These are phyloP conservation scores for Rissa tridactyla DNA, from an alignment of 2,113 vertebrate genomes.

Conservation along the genomic window DNA sequence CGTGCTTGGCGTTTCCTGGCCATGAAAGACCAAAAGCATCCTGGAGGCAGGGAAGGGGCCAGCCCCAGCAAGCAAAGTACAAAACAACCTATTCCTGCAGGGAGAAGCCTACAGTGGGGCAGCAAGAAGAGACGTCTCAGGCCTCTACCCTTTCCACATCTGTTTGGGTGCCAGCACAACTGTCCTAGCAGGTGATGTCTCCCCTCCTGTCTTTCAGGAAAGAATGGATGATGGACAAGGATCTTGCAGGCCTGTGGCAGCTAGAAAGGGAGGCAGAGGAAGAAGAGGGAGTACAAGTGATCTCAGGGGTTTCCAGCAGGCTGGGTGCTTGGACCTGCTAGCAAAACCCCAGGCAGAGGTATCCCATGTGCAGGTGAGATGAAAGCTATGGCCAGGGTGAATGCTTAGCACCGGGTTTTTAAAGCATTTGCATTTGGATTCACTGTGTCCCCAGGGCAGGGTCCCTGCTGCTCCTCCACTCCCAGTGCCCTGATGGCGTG, in stretches of 20 bases:
- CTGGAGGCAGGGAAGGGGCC: neutral
- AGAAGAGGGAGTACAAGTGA: neutral
- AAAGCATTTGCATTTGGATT: neutral
- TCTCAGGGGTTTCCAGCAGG: neutral
- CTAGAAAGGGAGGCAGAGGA: neutral
- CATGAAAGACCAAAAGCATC: neutral
- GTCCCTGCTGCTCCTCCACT: neutral
- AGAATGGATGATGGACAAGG: neutral
- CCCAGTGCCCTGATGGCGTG: neutral
- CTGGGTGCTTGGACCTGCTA: neutral
- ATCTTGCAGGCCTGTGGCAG: neutral
- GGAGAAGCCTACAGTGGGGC: neutral
- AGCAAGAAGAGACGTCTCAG: neutral
- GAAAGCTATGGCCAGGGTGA: neutral
- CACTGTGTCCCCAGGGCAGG: neutral
- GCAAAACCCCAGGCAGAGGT: neutral
- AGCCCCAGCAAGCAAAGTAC: neutral
- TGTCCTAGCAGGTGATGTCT: neutral
- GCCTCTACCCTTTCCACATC: neutral
- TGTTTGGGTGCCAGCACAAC: neutral
- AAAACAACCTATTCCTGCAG: neutral
- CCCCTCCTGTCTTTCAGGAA: neutral
- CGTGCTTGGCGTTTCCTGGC: neutral
- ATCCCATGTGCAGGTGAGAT: neutral
- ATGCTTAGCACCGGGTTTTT: neutral